These are phyloP conservation scores for Monopterus albus DNA, from an alignment of 2,113 vertebrate genomes.

Conservation along the genomic window DNA sequence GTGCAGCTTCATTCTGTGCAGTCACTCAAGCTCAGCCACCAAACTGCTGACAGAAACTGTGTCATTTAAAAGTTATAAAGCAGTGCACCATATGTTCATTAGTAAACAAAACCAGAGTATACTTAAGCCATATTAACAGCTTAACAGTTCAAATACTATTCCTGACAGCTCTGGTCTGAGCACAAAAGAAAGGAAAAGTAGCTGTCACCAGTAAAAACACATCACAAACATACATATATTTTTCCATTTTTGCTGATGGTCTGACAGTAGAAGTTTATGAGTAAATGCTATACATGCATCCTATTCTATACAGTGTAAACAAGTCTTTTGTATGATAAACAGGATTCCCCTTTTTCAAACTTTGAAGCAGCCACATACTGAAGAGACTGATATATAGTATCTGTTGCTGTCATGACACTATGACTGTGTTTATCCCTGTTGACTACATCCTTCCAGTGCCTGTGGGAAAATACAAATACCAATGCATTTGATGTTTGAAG, in stretches of 20 bases:
- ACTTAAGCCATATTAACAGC: no score
- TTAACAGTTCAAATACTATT: no score
- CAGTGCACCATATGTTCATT: background rate
- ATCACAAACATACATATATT: no score
- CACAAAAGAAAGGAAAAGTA: no score
- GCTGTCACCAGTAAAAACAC: no score
- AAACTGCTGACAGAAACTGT: background rate
- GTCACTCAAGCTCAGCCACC: background rate
- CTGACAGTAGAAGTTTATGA: background rate
- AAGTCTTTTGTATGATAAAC: no score
- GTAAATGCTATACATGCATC: no score
- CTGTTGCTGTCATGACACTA: conserved; percentile 16
- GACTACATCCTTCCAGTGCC: conserved; percentile 23
- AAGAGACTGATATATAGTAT: background rate
- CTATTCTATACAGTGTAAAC: no score
- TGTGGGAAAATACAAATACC: conserved; percentile 49
- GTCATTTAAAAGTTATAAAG: background rate
- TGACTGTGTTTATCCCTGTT: conserved; percentile 19
- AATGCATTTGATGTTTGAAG: conserved; percentile 38
- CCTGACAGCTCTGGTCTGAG: no score
- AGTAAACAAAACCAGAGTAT: background rate
- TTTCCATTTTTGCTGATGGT: no score
- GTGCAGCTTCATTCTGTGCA: background rate
- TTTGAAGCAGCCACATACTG: background rate
- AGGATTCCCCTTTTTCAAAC: no score